Evolutionary conservation across 2,888 invertebrate genomes (phyloP).

Genomic region (Heteromyza rotundicornis): DNA sequence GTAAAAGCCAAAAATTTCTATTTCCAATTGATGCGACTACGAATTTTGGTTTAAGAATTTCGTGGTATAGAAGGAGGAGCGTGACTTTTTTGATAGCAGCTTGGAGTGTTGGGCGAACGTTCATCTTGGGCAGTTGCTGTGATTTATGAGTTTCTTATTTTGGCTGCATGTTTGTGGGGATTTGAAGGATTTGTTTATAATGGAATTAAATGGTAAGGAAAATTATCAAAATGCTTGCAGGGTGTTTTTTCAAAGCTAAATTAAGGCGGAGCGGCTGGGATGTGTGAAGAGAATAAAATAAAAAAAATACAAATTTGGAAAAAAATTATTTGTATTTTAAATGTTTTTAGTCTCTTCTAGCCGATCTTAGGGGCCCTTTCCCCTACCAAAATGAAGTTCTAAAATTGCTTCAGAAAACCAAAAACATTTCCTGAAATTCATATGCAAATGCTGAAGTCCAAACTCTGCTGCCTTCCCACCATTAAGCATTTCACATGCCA

Average conservation of each 20-base stretch:
- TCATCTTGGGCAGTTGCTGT: slow-evolving; percentile 55
- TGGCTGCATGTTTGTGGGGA: background rate
- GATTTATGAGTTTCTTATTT: slow-evolving; percentile 54
- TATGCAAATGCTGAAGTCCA: too few species aligned
- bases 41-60: slow-evolving; percentile 14
- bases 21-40: slow-evolving; percentile 26
- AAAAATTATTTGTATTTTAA: too few species aligned
- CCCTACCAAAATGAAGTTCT: too few species aligned
- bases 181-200: slow-evolving; percentile 13
- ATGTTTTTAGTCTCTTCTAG: too few species aligned
- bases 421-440: too few species aligned
- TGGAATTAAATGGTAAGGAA: slow-evolving; percentile 35
- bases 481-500: background rate
- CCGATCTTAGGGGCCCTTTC: too few species aligned
- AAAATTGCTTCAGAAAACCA: too few species aligned
- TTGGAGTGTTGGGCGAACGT: slow-evolving; percentile 32
- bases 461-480: too few species aligned
- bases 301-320: too few species aligned
- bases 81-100: slow-evolving; percentile 28
- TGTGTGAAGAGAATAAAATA: too few species aligned
- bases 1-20: slow-evolving; percentile 27
- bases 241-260: too few species aligned
- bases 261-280: too few species aligned
- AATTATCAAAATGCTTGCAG: slow-evolving; percentile 19
- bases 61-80: slow-evolving; percentile 11